phyloP scores from a whole-genome alignment of 2,797 vertebrate genomes.

The Gobio occitaniae region DNA sequence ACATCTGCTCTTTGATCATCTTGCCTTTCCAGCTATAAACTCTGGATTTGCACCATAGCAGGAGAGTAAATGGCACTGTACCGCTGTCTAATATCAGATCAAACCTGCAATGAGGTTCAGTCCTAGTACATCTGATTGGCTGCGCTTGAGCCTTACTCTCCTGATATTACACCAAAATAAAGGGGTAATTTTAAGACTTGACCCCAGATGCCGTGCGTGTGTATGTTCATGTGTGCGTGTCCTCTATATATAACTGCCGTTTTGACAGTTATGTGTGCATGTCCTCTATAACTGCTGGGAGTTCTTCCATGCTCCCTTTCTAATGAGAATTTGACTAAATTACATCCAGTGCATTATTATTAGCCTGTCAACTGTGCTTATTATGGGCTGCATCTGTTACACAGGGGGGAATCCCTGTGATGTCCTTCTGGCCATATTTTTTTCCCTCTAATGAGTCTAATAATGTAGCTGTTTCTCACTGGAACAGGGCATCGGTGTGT shows the following conservation, averaged over 20 bases:
- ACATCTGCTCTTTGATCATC: slow-evolving; percentile 34
- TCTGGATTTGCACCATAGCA: not conserved
- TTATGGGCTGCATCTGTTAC: slow-evolving; percentile 53
- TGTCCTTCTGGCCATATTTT: slow-evolving; percentile 54
- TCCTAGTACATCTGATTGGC: not conserved
- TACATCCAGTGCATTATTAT: slow-evolving; percentile 55
- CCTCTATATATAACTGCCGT: slow-evolving; percentile 25
- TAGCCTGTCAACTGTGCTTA: slow-evolving; percentile 50
- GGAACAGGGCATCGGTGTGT: slow-evolving; percentile 40
- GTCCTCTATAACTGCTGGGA: slow-evolving; percentile 31
- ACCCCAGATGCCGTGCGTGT: not conserved
- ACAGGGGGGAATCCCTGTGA: slow-evolving; percentile 54
- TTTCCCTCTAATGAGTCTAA: slow-evolving; percentile 53
- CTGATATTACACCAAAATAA: slow-evolving; percentile 3
- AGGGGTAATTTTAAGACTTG: slow-evolving; percentile 19
- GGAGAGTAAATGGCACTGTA: slow-evolving; percentile 11
- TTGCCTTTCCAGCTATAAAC: slow-evolving; percentile 26
- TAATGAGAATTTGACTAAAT: slow-evolving; percentile 59
- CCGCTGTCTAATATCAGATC: slow-evolving; percentile 3
- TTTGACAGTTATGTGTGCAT: not conserved
- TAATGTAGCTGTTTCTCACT: slow-evolving; percentile 62
- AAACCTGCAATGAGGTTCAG: slow-evolving; percentile 2
- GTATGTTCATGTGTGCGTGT: not conserved
- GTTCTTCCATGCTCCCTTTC: slow-evolving; percentile 45
- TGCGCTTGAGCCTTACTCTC: not conserved